Percentiles rank a stretch among this genome's conserved stretches.
These are phyloP conservation scores for Euthynnus affinis DNA, from an alignment of 2,797 vertebrate genomes.

Conservation along the genomic window DNA sequence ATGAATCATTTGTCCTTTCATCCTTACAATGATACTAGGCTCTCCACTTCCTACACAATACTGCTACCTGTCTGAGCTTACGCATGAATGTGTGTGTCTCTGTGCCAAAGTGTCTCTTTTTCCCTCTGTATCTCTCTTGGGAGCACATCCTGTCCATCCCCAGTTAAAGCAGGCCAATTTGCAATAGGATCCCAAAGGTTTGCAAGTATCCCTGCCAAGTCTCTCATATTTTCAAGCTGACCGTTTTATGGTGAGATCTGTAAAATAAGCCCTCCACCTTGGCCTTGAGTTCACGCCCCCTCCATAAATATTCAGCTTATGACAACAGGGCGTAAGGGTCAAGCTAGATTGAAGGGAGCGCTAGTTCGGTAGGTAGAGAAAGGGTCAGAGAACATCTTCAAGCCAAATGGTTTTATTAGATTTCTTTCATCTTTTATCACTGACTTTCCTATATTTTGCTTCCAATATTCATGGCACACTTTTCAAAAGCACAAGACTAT, in stretches of 20 bases:
- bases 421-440: constrained; percentile 18
- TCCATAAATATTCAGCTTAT: constrained; percentile 82
- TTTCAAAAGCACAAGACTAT: constrained; percentile 11
- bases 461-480: constrained; percentile 16
- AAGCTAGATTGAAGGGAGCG: constrained; percentile 51
- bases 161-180: constrained; percentile 66
- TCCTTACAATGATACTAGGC: neutral
- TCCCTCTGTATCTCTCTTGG: constrained; percentile 37
- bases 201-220: constrained; percentile 71
- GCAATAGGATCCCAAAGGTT: constrained; percentile 82
- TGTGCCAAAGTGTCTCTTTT: constrained; percentile 5
- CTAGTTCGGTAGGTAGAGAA: neutral
- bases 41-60: neutral
- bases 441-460: neutral
- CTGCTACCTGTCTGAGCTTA: constrained; percentile 37
- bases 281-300: constrained; percentile 65
- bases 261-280: constrained; percentile 78
- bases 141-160: constrained; percentile 79
- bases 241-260: constrained; percentile 83
- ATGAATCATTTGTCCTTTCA: neutral
- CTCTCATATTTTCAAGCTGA: constrained; percentile 86
- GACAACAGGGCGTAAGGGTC: constrained; percentile 74
- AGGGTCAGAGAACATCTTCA: constrained; percentile 49
- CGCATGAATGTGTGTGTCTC: constrained; percentile 43
- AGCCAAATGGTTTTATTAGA: constrained; percentile 26